A percentile compares a stretch with the other conserved stretches of the same genome.
These are phyloP conservation scores for Ametastegia equiseti DNA, from an alignment of 2,888 invertebrate species.

Conservation along the genomic window DNA sequence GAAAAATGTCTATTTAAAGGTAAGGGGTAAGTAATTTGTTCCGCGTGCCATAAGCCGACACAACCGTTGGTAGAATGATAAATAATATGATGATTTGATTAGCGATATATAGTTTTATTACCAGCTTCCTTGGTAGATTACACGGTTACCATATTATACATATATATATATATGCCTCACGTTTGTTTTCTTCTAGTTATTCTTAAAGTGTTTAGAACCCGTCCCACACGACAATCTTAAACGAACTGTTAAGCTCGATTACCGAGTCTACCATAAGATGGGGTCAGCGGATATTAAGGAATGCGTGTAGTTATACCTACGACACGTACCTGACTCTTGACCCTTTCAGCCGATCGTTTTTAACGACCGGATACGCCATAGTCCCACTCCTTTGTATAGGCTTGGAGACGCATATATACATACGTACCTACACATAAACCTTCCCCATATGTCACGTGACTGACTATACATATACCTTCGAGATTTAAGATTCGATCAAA, in stretches of 20 bases:
- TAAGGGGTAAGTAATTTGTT: background rate
- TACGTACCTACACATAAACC: background rate
- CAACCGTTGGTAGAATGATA: slow-evolving; percentile 4
- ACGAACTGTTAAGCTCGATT: slow-evolving; percentile 47
- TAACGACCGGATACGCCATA: slow-evolving; percentile 44
- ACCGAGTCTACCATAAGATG: slow-evolving; percentile 21
- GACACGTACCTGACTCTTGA: slow-evolving; percentile 46
- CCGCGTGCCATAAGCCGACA: background rate
- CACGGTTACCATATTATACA: no score
- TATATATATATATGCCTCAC: background rate
- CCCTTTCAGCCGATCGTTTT: slow-evolving; percentile 45
- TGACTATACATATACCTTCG: no score
- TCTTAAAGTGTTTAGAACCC: slow-evolving; percentile 34
- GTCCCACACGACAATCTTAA: slow-evolving; percentile 45
- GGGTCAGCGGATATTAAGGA: slow-evolving; percentile 43
- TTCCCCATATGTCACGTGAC: background rate
- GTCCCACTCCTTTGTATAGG: background rate
- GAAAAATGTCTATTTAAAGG: background rate
- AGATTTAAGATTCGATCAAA: slow-evolving; percentile 8
- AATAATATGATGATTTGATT: slow-evolving; percentile 61
- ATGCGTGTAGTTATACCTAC: slow-evolving; percentile 45
- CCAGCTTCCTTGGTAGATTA: slow-evolving; percentile 55
- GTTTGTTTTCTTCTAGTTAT: slow-evolving; percentile 24
- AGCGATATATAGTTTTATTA: slow-evolving; percentile 57
- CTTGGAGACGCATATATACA: background rate